Conservation (phyloP, 2,113 vertebrate genomes). For the Macroglossus sobrinus region DNA sequence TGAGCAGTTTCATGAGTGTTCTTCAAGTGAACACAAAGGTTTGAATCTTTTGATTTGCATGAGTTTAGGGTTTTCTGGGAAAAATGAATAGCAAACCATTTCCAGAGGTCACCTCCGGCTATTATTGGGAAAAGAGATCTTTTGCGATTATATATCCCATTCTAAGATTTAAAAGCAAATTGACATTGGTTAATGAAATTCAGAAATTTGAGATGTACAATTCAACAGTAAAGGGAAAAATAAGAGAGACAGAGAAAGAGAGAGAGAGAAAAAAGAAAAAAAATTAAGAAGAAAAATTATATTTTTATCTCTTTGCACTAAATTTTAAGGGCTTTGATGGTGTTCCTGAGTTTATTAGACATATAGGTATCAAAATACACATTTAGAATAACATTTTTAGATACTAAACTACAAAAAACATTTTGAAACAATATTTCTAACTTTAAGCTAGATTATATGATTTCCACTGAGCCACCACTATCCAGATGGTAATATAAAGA, state of each 20-base stretch:
- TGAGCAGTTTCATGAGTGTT: no score
- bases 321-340: neutral
- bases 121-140: neutral
- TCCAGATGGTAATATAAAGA: slow-evolving; percentile 48
- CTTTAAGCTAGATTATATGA: neutral
- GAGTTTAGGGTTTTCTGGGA: no score
- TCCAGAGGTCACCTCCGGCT: no score
- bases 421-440: neutral
- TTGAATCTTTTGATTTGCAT: no score
- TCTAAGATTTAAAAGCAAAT: neutral
- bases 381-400: neutral
- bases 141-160: neutral
- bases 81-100: no score
- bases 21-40: no score
- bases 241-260: no score
- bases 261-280: neutral
- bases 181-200: no score
- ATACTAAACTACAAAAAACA: neutral
- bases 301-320: neutral
- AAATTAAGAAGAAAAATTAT: neutral
- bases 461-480: neutral
- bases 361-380: neutral
- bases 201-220: no score
- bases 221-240: no score
- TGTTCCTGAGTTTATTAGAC: neutral